These are phyloP conservation scores for Drosophila lini DNA, from an alignment of 1,140 invertebrate genomes.

Conservation along the genomic window DNA sequence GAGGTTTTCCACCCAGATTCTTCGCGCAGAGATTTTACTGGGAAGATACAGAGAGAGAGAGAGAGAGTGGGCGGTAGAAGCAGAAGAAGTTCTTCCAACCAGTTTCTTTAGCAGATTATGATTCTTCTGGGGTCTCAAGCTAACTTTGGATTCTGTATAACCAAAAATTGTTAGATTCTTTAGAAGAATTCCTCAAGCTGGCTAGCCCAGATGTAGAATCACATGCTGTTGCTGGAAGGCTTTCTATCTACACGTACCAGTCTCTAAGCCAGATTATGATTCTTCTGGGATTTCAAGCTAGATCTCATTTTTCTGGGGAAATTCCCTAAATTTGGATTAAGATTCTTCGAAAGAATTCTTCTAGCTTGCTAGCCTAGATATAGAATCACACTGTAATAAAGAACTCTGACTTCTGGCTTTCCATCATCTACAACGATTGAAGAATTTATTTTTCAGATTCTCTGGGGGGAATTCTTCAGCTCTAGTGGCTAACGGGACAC, in stretches of 20 bases:
- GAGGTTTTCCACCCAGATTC: slow-evolving; percentile 17
- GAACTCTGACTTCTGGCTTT: neutral
- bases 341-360: neutral
- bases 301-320: no score
- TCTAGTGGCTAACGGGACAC: slow-evolving; percentile 35
- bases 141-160: no score
- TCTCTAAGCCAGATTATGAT: neutral
- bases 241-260: no score
- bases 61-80: neutral
- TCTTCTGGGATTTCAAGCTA: neutral
- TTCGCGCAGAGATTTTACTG: neutral
- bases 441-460: neutral
- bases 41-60: neutral
- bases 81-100: neutral
- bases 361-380: neutral
- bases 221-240: no score
- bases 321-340: neutral
- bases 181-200: no score
- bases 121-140: neutral
- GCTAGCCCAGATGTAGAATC: no score
- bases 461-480: slow-evolving; percentile 27
- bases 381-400: neutral
- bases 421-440: neutral
- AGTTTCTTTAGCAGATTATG: neutral
- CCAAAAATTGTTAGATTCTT: no score